These are phyloP conservation scores for Mandrillus leucophaeus DNA, from an alignment of 2,113 vertebrate species.

Conservation along the genomic window DNA sequence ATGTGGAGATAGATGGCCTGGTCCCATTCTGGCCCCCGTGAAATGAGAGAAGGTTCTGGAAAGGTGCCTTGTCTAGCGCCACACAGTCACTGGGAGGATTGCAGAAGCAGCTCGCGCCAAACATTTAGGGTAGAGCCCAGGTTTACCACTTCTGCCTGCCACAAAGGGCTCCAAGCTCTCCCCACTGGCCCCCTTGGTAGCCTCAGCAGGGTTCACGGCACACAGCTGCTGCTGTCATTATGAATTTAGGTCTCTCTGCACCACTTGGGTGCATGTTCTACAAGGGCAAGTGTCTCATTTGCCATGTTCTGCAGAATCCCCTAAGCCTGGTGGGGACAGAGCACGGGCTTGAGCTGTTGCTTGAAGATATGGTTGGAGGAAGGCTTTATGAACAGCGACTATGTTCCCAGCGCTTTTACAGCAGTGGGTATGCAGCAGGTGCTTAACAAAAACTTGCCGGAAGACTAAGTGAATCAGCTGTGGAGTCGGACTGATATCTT, in stretches of 20 bases:
- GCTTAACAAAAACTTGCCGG: background rate
- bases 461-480: background rate
- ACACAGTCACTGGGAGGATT: accelerated
- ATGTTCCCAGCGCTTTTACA: no score
- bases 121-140: background rate
- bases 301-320: no score
- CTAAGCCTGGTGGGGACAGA: background rate
- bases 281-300: background rate
- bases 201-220: background rate
- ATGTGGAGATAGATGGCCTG: no score
- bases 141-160: no score
- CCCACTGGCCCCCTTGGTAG: background rate
- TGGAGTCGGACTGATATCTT: background rate
- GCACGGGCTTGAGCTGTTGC: accelerated
- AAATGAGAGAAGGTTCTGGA: background rate
- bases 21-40: accelerated
- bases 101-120: background rate
- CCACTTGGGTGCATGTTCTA: accelerated
- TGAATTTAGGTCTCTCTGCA: background rate
- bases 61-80: background rate
- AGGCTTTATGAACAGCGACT: background rate
- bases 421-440: background rate
- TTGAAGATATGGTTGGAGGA: background rate
- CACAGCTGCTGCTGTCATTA: background rate
- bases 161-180: background rate